A percentile compares a stretch with the other conserved stretches of the same genome.
These are phyloP conservation scores for Andrena bucephala DNA, from an alignment of 2,888 invertebrate species.

Conservation along the genomic window DNA sequence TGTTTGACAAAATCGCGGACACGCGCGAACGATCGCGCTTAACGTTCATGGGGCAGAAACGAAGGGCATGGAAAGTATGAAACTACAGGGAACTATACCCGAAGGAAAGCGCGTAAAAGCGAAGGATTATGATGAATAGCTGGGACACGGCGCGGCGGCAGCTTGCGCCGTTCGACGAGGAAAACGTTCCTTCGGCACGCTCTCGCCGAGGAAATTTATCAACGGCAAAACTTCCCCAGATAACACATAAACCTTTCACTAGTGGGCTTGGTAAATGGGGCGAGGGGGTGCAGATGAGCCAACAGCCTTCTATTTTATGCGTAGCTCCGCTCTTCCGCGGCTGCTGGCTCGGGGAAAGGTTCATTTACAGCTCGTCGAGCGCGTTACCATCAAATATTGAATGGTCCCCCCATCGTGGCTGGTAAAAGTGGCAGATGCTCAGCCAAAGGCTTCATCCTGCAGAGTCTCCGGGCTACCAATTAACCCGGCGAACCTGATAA, in stretches of 20 bases:
- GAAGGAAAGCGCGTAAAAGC: conserved; percentile 39
- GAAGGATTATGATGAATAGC: conserved; percentile 55
- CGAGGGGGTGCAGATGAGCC: background rate
- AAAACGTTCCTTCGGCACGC: conserved; percentile 3
- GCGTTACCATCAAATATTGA: conserved; percentile 70
- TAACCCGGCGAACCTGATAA: conserved; percentile 45
- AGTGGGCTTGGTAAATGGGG: background rate
- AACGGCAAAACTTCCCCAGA: conserved; percentile 40
- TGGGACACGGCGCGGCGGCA: conserved; percentile 25
- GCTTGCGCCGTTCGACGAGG: conserved; percentile 36
- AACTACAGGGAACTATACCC: conserved; percentile 16
- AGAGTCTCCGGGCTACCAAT: conserved; percentile 28
- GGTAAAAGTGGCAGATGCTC: conserved; percentile 28
- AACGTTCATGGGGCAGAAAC: background rate
- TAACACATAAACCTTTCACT: conserved; percentile 50
- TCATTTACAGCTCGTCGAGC: conserved; percentile 52
- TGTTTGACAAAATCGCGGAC: background rate
- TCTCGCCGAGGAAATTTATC: conserved; percentile 43
- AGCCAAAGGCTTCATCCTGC: conserved; percentile 26
- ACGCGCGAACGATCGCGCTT: background rate
- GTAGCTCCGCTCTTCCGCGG: conserved; percentile 37
- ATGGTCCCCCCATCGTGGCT: conserved; percentile 49
- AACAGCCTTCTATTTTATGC: conserved; percentile 48
- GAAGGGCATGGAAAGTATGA: background rate
- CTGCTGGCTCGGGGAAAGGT: conserved; percentile 3